Evolutionary conservation across 2,113 vertebrate species (phyloP).

Genomic region (Sakesphorus luctuosus): DNA sequence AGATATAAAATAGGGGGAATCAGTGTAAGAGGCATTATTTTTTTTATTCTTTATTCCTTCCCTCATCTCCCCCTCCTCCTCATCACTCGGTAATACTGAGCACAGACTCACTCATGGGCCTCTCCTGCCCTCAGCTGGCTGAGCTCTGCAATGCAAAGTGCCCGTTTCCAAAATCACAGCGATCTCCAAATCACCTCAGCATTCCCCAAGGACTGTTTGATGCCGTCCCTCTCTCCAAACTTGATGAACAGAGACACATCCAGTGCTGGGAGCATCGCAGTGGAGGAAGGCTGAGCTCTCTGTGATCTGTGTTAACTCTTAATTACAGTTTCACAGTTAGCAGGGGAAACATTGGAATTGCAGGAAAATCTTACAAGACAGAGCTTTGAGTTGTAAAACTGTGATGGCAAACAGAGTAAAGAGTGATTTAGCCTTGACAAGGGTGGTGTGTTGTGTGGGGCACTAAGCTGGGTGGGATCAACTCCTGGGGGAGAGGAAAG

Average conservation of each 20-base stretch:
- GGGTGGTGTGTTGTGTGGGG: not conserved
- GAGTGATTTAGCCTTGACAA: not conserved
- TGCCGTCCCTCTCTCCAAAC: rapidly evolving
- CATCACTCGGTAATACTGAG: rapidly evolving
- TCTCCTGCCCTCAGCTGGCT: conserved; percentile 72
- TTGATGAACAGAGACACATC: rapidly evolving
- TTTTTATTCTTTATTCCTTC: not conserved
- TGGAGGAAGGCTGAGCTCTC: not conserved
- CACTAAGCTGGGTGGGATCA: not conserved
- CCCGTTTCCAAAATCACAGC: not conserved
- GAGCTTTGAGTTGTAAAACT: not conserved
- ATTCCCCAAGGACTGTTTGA: rapidly evolving
- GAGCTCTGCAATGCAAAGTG: not conserved
- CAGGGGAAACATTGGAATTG: not conserved
- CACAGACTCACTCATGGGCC: not conserved
- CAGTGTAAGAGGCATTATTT: not conserved
- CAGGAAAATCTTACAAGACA: not conserved
- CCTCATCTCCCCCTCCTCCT: not conserved
- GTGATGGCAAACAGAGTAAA: not conserved
- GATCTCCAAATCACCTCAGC: not conserved
- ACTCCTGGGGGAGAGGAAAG: not conserved
- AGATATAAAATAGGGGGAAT: not conserved
- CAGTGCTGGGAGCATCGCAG: not conserved
- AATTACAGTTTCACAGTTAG: not conserved
- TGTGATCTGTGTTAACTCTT: rapidly evolving